Percentiles rank a stretch among this genome's conserved stretches.
These are phyloP conservation scores for Trichogramma dendrolimi DNA, from an alignment of 2,888 invertebrate genomes.

Conservation along the genomic window DNA sequence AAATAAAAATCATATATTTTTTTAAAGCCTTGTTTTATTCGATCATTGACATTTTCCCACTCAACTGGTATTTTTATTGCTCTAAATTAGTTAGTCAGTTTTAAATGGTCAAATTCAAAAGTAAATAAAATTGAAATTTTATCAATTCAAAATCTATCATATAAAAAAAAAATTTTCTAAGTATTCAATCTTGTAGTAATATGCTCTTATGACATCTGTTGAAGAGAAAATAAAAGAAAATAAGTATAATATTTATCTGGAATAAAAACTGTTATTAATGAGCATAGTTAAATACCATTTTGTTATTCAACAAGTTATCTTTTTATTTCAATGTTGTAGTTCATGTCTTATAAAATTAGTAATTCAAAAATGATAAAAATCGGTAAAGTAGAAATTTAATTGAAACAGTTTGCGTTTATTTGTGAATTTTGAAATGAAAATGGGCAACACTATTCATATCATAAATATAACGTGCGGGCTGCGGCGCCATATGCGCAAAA, in stretches of 20 bases:
- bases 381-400: too few relatives aligned
- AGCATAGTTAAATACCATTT: too few relatives aligned
- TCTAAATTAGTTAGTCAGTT: not conserved
- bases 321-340: too few relatives aligned
- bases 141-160: not conserved
- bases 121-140: not conserved
- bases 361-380: too few relatives aligned
- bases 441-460: too few relatives aligned
- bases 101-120: not conserved
- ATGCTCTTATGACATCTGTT: not conserved
- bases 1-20: not conserved
- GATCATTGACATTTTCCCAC: not conserved
- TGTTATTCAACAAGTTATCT: too few relatives aligned
- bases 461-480: too few relatives aligned
- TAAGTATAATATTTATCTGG: not conserved
- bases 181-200: not conserved
- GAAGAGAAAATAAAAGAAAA: not conserved
- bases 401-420: too few relatives aligned
- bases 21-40: not conserved
- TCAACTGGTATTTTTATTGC: not conserved
- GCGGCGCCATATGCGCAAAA: too few relatives aligned
- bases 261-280: too few relatives aligned
- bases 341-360: too few relatives aligned
- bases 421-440: too few relatives aligned
- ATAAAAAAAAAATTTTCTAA: not conserved